phyloP scores from a whole-genome alignment of 2,888 invertebrate genomes.

The Pterostichus madidus region DNA sequence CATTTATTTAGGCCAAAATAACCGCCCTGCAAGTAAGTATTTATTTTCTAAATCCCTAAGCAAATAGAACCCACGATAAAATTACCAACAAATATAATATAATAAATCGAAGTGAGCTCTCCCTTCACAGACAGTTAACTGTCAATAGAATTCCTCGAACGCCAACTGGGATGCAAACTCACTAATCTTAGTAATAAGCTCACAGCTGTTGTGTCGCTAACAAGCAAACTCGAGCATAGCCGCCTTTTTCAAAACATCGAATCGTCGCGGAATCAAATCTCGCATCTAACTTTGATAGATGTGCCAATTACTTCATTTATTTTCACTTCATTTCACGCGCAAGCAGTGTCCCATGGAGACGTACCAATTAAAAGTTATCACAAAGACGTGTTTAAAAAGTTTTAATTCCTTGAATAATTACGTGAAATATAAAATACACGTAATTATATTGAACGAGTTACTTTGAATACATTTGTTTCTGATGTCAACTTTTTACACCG shows the following conservation, averaged over 20 bases:
- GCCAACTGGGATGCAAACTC: conserved; percentile 19
- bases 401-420: conserved; percentile 27
- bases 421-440: conserved; percentile 41
- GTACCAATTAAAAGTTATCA: conserved; percentile 58
- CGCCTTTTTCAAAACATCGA: conserved; percentile 29
- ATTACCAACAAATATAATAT: no score
- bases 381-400: conserved; percentile 51
- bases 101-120: background rate
- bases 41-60: background rate
- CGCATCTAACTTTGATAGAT: conserved; percentile 56
- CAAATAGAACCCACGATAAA: background rate
- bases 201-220: conserved; percentile 42
- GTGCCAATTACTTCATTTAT: conserved; percentile 63
- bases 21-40: background rate
- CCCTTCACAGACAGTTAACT: background rate
- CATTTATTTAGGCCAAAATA: background rate
- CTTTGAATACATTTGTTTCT: conserved; percentile 29
- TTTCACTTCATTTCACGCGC: conserved; percentile 60
- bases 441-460: conserved; percentile 37
- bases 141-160: conserved; percentile 1
- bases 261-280: conserved; percentile 49
- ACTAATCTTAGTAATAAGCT: conserved; percentile 54
- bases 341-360: background rate
- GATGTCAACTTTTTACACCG: conserved; percentile 38
- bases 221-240: conserved; percentile 36